A percentile compares a stretch with the other conserved stretches of the same genome.
These are phyloP conservation scores for Triops longicaudatus DNA, from an alignment of 1,140 invertebrate species.

Conservation along the genomic window DNA sequence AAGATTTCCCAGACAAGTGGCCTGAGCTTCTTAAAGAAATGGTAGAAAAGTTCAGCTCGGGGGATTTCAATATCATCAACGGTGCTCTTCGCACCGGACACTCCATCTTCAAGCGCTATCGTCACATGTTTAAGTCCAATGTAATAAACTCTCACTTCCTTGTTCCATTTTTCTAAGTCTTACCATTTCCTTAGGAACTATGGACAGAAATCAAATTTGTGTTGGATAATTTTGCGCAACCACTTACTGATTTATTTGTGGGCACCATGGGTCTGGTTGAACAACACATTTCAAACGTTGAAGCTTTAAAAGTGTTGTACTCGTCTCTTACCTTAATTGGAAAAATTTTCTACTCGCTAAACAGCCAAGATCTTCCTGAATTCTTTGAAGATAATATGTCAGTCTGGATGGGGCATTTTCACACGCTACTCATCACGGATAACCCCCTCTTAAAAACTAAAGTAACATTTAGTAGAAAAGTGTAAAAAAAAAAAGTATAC, in stretches of 20 bases:
- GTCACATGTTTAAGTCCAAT: conserved; percentile 85
- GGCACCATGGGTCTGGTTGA: conserved; percentile 74
- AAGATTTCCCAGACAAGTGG: conserved; percentile 94
- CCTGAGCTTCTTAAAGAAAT: conserved; percentile 78
- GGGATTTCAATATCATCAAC: conserved; percentile 91
- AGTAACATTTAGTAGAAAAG: conserved; percentile 42
- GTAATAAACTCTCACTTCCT: background rate
- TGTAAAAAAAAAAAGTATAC: background rate
- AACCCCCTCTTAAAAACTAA: conserved; percentile 52
- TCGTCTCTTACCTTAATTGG: conserved; percentile 80
- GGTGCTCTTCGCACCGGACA: conserved; percentile 89
- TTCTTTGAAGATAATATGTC: conserved; percentile 97
- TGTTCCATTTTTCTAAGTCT: background rate
- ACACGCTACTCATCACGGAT: conserved; percentile 66
- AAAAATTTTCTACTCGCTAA: conserved; percentile 94
- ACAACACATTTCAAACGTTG: conserved; percentile 65
- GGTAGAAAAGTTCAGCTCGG: conserved; percentile 81
- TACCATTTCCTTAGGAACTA: conserved; percentile 50
- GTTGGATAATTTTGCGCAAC: conserved; percentile 82
- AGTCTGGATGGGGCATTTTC: conserved; percentile 86
- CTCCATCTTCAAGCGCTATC: conserved; percentile 91
- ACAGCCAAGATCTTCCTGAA: conserved; percentile 89
- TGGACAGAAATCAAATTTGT: conserved; percentile 98
- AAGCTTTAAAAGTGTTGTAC: conserved; percentile 78
- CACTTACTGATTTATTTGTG: conserved; percentile 81